Percentiles rank a stretch among this genome's conserved stretches.
phyloP scores from a whole-genome alignment of 1,140 invertebrate genomes.

The Gryllus bimaculatus region DNA sequence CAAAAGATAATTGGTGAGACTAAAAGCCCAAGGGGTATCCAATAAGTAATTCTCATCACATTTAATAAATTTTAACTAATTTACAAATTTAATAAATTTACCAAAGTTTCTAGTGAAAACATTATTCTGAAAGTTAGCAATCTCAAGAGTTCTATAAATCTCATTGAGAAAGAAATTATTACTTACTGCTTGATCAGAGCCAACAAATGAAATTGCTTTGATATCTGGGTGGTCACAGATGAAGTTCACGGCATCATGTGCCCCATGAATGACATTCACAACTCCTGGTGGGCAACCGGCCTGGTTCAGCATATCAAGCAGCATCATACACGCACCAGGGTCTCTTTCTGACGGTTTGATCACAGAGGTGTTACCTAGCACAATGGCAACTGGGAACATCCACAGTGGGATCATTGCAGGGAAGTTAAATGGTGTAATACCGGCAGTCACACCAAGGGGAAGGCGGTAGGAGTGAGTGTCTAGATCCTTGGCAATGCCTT shows the following conservation, averaged over 20 bases:
- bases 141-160: too few species aligned
- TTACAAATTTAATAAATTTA: too few species aligned
- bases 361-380: slow-evolving; percentile 47
- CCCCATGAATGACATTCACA: slow-evolving; percentile 94
- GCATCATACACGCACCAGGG: slow-evolving; percentile 90
- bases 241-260: slow-evolving; percentile 89
- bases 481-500: slow-evolving; percentile 88
- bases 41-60: too few species aligned
- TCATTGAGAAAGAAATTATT: neutral
- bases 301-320: slow-evolving; percentile 80
- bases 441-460: slow-evolving; percentile 82
- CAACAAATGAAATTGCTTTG: slow-evolving; percentile 96
- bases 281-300: slow-evolving; percentile 90
- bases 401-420: slow-evolving; percentile 99
- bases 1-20: too few species aligned
- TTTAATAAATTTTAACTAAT: too few species aligned
- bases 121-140: too few species aligned
- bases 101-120: too few species aligned
- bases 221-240: slow-evolving; percentile 95
- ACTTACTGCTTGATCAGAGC: slow-evolving; percentile 83
- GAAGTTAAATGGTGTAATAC: slow-evolving; percentile 92
- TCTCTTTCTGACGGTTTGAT: slow-evolving; percentile 92
- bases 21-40: too few species aligned
- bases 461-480: slow-evolving; percentile 81
- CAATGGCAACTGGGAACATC: slow-evolving; percentile 41